Evolutionary conservation across 2,113 vertebrate genomes (phyloP).

Genomic region (Hystrix cristata): DNA sequence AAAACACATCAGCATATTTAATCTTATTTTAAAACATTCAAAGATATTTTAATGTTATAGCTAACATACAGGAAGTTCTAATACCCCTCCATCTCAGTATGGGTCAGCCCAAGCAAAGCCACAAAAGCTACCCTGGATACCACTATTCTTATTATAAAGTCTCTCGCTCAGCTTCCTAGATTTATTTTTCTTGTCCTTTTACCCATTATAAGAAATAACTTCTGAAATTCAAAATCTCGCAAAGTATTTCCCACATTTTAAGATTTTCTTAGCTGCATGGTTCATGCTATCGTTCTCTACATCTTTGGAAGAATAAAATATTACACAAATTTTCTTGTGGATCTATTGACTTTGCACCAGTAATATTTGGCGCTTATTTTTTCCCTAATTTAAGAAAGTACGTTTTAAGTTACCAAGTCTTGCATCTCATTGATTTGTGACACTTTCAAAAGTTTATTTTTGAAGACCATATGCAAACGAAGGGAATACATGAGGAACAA

Average conservation of each 20-base stretch:
- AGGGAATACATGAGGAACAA: background rate
- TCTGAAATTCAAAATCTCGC: background rate
- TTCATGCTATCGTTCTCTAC: background rate
- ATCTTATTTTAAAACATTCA: constrained; percentile 1
- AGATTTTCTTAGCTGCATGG: background rate
- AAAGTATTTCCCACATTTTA: background rate
- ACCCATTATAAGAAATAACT: background rate
- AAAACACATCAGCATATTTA: background rate
- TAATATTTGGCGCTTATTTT: background rate
- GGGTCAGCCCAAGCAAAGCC: background rate
- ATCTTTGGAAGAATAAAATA: background rate
- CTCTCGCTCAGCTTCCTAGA: background rate
- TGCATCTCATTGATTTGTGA: background rate
- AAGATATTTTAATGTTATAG: background rate
- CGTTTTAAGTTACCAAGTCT: background rate
- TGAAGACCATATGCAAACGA: background rate
- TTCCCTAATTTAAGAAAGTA: background rate
- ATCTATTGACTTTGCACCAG: background rate
- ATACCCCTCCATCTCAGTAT: background rate
- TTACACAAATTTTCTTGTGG: background rate
- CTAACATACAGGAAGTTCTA: background rate
- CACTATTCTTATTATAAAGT: background rate
- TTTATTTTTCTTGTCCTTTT: background rate
- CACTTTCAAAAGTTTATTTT: background rate
- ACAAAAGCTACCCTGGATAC: background rate